Percentiles rank a stretch among this genome's conserved stretches.
Evolutionary conservation across 2,797 vertebrate species (phyloP).

Genomic region (Coregonus ussuriensis): DNA sequence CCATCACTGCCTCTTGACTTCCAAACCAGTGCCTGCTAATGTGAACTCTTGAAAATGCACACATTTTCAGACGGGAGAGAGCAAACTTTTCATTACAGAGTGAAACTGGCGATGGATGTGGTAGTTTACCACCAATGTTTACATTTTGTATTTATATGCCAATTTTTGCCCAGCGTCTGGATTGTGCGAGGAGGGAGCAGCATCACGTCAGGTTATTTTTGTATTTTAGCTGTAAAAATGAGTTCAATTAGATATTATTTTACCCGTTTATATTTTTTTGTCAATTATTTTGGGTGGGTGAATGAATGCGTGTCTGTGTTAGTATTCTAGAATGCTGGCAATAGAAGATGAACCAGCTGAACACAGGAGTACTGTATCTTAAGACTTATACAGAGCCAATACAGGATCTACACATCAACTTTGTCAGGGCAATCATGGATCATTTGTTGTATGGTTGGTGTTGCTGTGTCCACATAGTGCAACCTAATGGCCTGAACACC

Average conservation of each 20-base stretch:
- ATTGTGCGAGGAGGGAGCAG: not conserved
- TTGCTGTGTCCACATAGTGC: not conserved
- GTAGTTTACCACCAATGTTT: constrained; percentile 41
- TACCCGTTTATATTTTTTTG: not conserved
- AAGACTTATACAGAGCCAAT: too few species aligned
- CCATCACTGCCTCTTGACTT: constrained; percentile 9
- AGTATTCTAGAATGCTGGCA: not conserved
- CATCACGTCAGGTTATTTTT: not conserved
- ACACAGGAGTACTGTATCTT: not conserved
- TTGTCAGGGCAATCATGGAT: not conserved
- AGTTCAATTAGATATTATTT: not conserved
- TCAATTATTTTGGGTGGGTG: not conserved
- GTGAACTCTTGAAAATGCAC: not conserved
- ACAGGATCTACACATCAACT: not conserved
- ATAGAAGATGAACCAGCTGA: not conserved
- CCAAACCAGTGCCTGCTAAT: constrained; percentile 50
- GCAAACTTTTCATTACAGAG: not conserved
- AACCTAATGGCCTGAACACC: not conserved
- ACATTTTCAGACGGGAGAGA: not conserved
- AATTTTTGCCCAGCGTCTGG: not conserved
- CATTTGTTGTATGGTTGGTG: not conserved
- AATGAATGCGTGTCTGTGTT: constrained; percentile 1
- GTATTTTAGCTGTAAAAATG: not conserved
- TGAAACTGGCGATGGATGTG: constrained; percentile 2
- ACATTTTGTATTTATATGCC: constrained; percentile 44